These are phyloP conservation scores for Tetramorium bicarinatum DNA, from an alignment of 2,888 invertebrate genomes.

Conservation along the genomic window DNA sequence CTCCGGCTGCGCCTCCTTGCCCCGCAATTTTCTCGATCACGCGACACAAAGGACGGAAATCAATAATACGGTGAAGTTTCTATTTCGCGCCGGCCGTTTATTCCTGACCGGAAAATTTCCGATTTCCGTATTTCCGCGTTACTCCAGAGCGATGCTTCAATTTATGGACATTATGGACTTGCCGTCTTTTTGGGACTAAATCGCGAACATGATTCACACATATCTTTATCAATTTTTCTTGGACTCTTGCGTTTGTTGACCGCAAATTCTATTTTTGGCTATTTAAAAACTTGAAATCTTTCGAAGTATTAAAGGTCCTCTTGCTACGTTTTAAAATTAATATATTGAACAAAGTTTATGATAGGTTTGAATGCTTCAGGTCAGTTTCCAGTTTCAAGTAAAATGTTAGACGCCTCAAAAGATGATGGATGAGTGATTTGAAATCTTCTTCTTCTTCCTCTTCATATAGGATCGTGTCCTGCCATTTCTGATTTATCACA, in stretches of 20 bases:
- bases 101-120: constrained; percentile 10
- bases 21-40: constrained; percentile 80
- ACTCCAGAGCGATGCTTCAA: not conserved
- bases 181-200: not conserved
- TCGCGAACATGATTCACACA: not conserved
- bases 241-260: not conserved
- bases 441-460: too few relatives aligned
- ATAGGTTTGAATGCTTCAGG: too few relatives aligned
- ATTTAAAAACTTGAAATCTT: not conserved
- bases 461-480: too few relatives aligned
- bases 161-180: not conserved
- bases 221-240: not conserved
- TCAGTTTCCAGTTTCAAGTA: too few relatives aligned
- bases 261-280: not conserved
- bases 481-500: too few relatives aligned
- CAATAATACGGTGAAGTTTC: constrained; percentile 70
- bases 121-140: not conserved
- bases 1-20: constrained; percentile 76
- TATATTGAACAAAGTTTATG: too few relatives aligned
- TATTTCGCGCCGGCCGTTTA: constrained; percentile 21
- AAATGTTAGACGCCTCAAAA: too few relatives aligned
- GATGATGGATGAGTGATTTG: too few relatives aligned
- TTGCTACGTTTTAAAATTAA: too few relatives aligned
- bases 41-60: constrained; percentile 78
- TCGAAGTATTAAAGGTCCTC: too few relatives aligned